phyloP scores from a whole-genome alignment of 2,113 vertebrate genomes.

The Oreochromis aureus region DNA sequence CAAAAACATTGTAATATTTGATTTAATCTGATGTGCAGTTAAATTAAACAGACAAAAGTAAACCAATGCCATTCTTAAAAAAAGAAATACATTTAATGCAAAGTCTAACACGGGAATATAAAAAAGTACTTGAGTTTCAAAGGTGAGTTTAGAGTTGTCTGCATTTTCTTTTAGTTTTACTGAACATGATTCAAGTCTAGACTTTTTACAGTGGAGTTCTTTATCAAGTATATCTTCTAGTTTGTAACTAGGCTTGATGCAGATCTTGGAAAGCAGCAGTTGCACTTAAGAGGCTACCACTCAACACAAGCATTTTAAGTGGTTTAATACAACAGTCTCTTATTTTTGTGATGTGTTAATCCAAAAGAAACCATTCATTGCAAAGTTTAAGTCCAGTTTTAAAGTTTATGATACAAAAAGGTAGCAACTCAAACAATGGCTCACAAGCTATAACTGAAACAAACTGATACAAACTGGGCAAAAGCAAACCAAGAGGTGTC shows the following conservation, averaged over 20 bases:
- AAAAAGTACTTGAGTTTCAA: not conserved
- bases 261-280: not conserved
- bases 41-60: not conserved
- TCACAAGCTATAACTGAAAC: not conserved
- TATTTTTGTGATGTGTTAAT: not conserved
- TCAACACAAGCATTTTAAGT: rapidly evolving
- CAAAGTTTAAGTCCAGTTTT: not conserved
- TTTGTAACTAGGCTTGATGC: not conserved
- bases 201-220: not conserved
- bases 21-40: not conserved
- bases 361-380: not conserved
- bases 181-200: not conserved
- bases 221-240: not conserved
- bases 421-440: not conserved
- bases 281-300: rapidly evolving
- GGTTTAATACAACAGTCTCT: not conserved
- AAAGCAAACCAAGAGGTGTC: not conserved
- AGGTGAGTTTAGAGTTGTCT: not conserved
- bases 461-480: not conserved
- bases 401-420: rapidly evolving
- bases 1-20: not conserved
- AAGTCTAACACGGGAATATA: not conserved
- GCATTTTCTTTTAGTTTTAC: not conserved
- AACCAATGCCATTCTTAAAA: not conserved
- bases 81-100: not conserved